Evolutionary conservation across 2,797 vertebrate species (phyloP), one percentile per base, ranked within the genome.

Genomic region (Eidolon dupreanum): DNA sequence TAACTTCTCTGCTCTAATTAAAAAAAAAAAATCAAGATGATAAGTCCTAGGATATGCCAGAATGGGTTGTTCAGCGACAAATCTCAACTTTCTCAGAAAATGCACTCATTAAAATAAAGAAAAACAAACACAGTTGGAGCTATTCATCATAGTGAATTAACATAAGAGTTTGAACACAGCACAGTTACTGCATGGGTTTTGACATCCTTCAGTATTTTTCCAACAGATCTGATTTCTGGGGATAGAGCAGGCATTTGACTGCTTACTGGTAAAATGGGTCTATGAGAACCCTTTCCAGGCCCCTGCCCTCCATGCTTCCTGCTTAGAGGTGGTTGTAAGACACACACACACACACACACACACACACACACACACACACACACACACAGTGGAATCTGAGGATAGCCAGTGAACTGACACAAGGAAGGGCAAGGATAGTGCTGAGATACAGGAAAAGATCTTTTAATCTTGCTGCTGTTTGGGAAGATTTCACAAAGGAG

Each of bases 1-100:
- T 88, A 97, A 86, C 49, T 92, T 74, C 59, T 87, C n/a, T 59
- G 57, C 41, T 94, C 74, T 93, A 96, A 97, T 96, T 96, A 93
- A 94, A 97, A 92, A 93, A 83, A 95, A 10, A 36, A 41, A 43
- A 38, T 77, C 86, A 92, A 90, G 75, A 75, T 79, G 59, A 15
- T 79, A 97, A 90, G 78, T 88, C 95, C 66, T 86, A 51, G 63
- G 36, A 94, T 71, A 78, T 90, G 49, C 61, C 73, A 79, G 57
- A 85, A 93, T 78, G 71, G 87, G 90, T 94, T 84, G 75, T 78
- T 90, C 17, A 31, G 43, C 57, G 38, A 82, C n/a, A 95, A 53
- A 95, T 57, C 88, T 93, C 68, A 89, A 90, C 90, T 95, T 84
- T 83, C 68, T 93, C 41, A 66, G 74, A 88, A 97, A 94, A 92